These are phyloP conservation scores for Xenops minutus DNA, from an alignment of 2,797 vertebrate genomes.

Conservation along the genomic window DNA sequence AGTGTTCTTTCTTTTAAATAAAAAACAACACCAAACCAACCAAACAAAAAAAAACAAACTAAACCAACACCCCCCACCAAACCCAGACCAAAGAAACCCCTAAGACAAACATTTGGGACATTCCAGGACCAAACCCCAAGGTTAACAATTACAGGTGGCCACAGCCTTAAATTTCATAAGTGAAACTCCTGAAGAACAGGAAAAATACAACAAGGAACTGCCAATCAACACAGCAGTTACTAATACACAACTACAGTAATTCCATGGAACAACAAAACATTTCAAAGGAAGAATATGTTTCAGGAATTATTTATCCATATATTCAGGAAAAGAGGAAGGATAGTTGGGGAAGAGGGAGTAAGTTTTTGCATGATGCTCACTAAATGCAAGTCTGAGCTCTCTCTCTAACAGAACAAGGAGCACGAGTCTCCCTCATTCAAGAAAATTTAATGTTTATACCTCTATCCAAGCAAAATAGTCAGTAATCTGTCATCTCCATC, in stretches of 20 bases:
- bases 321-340: slow-evolving; percentile 8
- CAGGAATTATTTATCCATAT: slow-evolving; percentile 41
- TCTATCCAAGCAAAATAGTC: neutral
- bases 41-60: neutral
- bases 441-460: neutral
- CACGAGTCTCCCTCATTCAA: neutral
- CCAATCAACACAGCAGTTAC: slow-evolving; percentile 42
- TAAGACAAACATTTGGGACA: slow-evolving; percentile 1
- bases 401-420: slow-evolving; percentile 17
- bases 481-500: slow-evolving; percentile 42
- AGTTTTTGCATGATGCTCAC: slow-evolving; percentile 36
- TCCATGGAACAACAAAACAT: slow-evolving; percentile 26
- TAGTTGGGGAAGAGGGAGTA: neutral
- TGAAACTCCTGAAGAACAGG: slow-evolving; percentile 37
- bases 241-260: slow-evolving; percentile 43
- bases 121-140: slow-evolving; percentile 17
- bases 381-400: slow-evolving; percentile 23
- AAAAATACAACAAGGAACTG: slow-evolving; percentile 46
- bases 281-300: slow-evolving; percentile 38
- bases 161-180: slow-evolving; percentile 28
- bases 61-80: neutral
- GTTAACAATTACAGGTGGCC: slow-evolving; percentile 31
- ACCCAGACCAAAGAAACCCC: neutral
- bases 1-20: neutral
- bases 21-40: neutral